Evolutionary conservation across 2,888 invertebrate species (phyloP), one percentile per base, ranked within the genome.

Genomic region (Mythimna albipuncta): DNA sequence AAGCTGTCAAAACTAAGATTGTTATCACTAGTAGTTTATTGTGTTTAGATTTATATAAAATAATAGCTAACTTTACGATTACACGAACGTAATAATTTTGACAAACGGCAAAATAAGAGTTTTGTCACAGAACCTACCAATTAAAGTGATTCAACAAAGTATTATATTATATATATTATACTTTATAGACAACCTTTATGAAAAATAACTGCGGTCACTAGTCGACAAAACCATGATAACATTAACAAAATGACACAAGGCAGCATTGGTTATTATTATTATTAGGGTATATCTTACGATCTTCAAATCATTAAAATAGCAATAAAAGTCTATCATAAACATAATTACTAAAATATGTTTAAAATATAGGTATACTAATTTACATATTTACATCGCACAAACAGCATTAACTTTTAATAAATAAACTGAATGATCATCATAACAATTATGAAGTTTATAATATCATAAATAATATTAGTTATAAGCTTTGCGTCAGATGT

Each of bases 1-100:
- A 64, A 66, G 21, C 80, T 79, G 75, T 66, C 70, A 54, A 75
- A 75, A 66, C 67, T 65, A 32, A 83, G 74, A 83, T 74, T 76
- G 78, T 73, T 69, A 72, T 73, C 70, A 32, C 50, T 6, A 52
- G 52, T 78, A 68, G 70, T 78, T 80, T 80, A 82, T 77, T 77
- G 80, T 64, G 58, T 64, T 73, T 19, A 69, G 58, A 82, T 68
- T 73, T 55, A 62, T 74, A 59, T 74, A 71, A 73, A 65, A 63
- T 68, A 63, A 61, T 52, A 32, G 5, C 13, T 19, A 35, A 55
- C 47, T 79, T 80, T 75, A 66, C 50, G 50, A 64, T 69, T 55
- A 64, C 38, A 26, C n/a, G 10, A 63, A 58, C 35, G 38, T 41
- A 69, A 79, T 79, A 75, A 75, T 55, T 69, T 58, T 66, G 58